Conservation (phyloP, 2,797 vertebrate genomes). For the Leptodactylus fallax region DNA sequence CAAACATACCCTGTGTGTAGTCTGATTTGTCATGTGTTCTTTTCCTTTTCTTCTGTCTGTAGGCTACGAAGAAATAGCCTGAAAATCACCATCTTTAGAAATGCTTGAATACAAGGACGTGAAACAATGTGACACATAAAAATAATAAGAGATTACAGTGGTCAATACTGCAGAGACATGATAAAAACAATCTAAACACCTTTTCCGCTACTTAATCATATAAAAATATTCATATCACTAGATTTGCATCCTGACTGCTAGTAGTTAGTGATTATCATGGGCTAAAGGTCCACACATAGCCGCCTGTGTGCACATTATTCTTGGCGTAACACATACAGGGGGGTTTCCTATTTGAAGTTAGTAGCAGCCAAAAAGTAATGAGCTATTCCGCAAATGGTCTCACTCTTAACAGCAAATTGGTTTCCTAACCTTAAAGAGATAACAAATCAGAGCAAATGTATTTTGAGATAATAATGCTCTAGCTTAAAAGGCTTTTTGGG, state of each 20-base stretch:
- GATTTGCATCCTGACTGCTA: conserved; percentile 20
- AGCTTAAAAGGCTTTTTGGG: conserved; percentile 22
- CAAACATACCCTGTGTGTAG: no score
- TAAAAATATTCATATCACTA: conserved; percentile 15
- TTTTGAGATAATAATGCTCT: conserved; percentile 39
- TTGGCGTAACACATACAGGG: conserved; percentile 20
- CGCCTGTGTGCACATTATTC: neutral
- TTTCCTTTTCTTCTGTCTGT: neutral
- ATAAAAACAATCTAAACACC: neutral
- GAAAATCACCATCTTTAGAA: neutral
- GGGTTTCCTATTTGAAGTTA: conserved; percentile 29
- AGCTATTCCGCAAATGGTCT: conserved; percentile 17
- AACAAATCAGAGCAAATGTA: conserved; percentile 52
- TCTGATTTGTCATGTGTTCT: neutral
- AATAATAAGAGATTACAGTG: neutral
- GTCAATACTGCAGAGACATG: neutral
- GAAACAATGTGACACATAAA: conserved; percentile 13
- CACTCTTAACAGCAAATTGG: conserved; percentile 39
- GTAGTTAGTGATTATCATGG: neutral
- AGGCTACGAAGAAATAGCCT: no score
- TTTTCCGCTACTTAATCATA: conserved; percentile 4
- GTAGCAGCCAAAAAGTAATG: conserved; percentile 27
- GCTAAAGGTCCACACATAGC: neutral
- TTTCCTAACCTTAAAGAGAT: conserved; percentile 50
- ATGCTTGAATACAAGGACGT: neutral